These are phyloP conservation scores for Progne subis DNA, from an alignment of 2,113 vertebrate species.

Conservation along the genomic window DNA sequence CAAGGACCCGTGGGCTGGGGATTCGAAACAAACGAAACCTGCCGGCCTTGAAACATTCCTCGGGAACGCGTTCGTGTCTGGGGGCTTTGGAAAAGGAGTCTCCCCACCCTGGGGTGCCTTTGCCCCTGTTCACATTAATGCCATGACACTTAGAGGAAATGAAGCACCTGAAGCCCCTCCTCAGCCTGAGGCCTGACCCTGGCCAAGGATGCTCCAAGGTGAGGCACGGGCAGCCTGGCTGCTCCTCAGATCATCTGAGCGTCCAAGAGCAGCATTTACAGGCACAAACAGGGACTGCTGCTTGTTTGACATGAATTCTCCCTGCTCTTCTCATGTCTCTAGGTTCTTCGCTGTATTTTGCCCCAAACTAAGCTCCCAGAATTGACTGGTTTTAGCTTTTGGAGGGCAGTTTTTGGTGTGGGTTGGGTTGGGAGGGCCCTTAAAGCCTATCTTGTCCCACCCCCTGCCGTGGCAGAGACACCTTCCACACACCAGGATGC, in stretches of 20 bases:
- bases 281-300: not conserved
- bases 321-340: not conserved
- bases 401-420: not conserved
- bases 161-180: not conserved
- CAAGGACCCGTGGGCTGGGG: rapidly evolving
- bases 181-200: rapidly evolving
- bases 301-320: not conserved
- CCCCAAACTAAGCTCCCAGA: not conserved
- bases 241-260: not conserved
- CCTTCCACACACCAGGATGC: not conserved
- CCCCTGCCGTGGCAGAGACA: not conserved
- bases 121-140: not conserved
- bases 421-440: not conserved
- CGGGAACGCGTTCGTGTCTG: rapidly evolving
- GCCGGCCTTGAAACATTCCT: not conserved
- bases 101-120: not conserved
- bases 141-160: rapidly evolving
- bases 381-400: not conserved
- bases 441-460: not conserved
- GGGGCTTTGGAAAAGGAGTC: not conserved
- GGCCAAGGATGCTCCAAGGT: not conserved
- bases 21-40: not conserved
- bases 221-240: rapidly evolving
- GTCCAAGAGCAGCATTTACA: rapidly evolving
- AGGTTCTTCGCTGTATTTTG: not conserved